A percentile compares a stretch with the other conserved stretches of the same genome.
These are phyloP conservation scores for Ephydatia muelleri DNA, from an alignment of 37 sponge, comb jelly and placozoan genomes.

Conservation along the genomic window DNA sequence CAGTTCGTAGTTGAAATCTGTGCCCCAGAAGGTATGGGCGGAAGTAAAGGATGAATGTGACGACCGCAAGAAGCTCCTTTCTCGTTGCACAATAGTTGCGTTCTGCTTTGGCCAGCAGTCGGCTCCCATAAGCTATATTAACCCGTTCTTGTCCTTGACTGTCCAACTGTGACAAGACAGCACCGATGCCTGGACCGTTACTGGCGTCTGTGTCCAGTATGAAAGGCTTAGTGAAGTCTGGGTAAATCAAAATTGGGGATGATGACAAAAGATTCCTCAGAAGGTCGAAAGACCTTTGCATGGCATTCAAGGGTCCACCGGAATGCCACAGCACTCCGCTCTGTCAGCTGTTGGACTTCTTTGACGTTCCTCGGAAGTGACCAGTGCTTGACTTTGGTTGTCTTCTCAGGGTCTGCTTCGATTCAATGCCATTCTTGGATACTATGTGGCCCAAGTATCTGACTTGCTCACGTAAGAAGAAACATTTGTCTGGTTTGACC, in stretches of 20 bases:
- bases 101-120: constrained; percentile 3
- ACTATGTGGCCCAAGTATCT: no score
- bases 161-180: constrained; percentile 9
- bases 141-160: constrained; percentile 6
- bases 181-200: not conserved
- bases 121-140: constrained; percentile 15
- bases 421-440: no score
- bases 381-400: no score
- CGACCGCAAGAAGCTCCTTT: constrained; percentile 19
- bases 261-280: not conserved
- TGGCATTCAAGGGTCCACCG: no score
- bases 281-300: no score
- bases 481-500: no score
- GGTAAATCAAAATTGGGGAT: not conserved
- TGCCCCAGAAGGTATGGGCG: not conserved
- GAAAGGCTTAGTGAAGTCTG: constrained; percentile 11
- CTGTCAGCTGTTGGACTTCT: no score
- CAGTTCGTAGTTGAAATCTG: constrained; percentile 10
- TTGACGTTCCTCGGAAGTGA: no score
- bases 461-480: no score
- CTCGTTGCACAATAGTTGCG: constrained; percentile 21
- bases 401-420: no score
- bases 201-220: constrained; percentile 26
- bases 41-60: constrained; percentile 13
- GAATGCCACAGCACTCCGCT: no score